Base-by-base conservation (phyloP, 1,140 invertebrate species). In the Drosophila parabipectinata region DNA sequence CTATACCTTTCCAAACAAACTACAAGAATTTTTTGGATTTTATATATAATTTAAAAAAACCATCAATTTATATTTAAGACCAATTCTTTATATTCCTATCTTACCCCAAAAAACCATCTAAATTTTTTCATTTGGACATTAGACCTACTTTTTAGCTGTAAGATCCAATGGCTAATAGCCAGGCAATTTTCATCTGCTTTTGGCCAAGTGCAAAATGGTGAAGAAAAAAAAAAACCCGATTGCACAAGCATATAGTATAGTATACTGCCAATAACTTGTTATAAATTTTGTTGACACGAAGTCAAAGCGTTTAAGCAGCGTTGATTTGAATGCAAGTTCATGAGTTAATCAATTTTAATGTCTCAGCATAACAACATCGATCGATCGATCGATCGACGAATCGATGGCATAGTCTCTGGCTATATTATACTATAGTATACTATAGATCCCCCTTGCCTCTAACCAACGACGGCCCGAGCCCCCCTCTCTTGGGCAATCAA, bases 261-360 rank as follows among this genome's bases (percentile, higher is more conserved):
- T 18, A 18, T 21, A 28, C 26, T 44, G 14, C 15, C 53, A 57
- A 83, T 69, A 83, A 76, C 61, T 83, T 79, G 75, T 79, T 84
- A 76, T 79, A 79, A 83, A 84, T 84, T 85, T 80, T 72, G 68
- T 83, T 85, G 81, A 84, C 81, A 84, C 81, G 77, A 84, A 79
- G 76, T 84, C 81, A 80, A 84, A 84, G 73, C 81, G 77, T 73
- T 83, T 85, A 44, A 64, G 74, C 54, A 84, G 79, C 80, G 72
- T 76, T 79, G 76, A 79, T 84, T 84, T 84, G 81, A 85, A 80
- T 85, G 80, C 80, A 77, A 73, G 81, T 85, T 84, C 81, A 84
- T 85, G 81, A 84, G 81, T 85, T 85, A 85, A 84, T 84, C 81
- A 85, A 84, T 77, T 84, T 84, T 71, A 82, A 81, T 81, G 78